These are phyloP conservation scores for Mustela erminea DNA, from an alignment of 2,797 vertebrate genomes.

Conservation along the genomic window DNA sequence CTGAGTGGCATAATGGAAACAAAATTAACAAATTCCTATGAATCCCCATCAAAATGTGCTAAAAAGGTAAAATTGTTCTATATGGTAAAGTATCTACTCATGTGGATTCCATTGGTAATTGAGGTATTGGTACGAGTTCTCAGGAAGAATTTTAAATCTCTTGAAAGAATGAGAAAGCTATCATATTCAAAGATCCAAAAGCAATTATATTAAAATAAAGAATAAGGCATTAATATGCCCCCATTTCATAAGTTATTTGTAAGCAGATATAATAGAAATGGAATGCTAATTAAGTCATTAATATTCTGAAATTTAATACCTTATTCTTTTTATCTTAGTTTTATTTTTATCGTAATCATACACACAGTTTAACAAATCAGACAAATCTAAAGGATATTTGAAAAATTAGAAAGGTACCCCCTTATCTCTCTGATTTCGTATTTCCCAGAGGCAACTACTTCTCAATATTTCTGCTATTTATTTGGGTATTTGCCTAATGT, in stretches of 20 bases:
- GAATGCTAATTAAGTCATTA: neutral
- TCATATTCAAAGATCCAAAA: neutral
- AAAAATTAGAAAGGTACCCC: neutral
- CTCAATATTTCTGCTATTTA: conserved; percentile 7
- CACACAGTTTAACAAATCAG: neutral
- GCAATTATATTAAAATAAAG: neutral
- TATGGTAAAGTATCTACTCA: neutral
- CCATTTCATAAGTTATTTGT: neutral
- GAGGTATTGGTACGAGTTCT: neutral
- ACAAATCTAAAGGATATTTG: neutral
- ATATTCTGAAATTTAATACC: neutral
- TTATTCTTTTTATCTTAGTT: neutral
- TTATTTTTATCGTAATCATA: conserved; percentile 30
- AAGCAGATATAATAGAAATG: neutral
- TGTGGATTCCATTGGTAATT: neutral
- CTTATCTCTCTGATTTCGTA: neutral
- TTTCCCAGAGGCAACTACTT: neutral
- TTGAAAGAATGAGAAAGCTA: conserved; percentile 18
- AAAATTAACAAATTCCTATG: neutral
- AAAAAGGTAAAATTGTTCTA: neutral
- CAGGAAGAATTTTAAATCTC: neutral
- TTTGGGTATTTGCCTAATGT: neutral
- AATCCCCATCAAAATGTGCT: neutral
- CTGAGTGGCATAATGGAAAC: neutral
- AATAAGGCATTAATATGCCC: neutral